phyloP scores from a whole-genome alignment of 2,797 vertebrate genomes.

The Danio aesculapii region DNA sequence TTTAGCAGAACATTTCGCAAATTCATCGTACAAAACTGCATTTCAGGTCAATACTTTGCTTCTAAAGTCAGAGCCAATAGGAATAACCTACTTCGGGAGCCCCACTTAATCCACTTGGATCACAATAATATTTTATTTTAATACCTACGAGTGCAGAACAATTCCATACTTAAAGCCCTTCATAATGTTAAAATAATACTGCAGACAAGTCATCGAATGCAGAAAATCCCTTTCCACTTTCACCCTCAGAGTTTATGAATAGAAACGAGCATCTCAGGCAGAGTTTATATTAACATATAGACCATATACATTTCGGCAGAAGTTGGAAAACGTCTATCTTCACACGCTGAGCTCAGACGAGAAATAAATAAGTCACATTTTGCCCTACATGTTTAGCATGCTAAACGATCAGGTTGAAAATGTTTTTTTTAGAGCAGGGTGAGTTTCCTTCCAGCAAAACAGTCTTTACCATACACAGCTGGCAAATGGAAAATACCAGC shows the following conservation, averaged over 20 bases:
- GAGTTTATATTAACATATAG: slow-evolving; percentile 58
- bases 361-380: slow-evolving; percentile 49
- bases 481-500: slow-evolving; percentile 76
- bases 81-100: neutral
- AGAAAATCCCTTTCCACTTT: neutral
- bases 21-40: neutral
- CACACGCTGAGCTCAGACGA: slow-evolving; percentile 43
- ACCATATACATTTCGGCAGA: slow-evolving; percentile 50
- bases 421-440: slow-evolving; percentile 15
- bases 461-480: slow-evolving; percentile 67
- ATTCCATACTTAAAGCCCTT: neutral
- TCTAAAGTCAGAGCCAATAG: neutral
- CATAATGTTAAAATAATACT: slow-evolving; percentile 37
- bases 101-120: neutral
- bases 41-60: neutral
- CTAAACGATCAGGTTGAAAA: slow-evolving; percentile 27
- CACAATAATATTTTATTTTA: slow-evolving; percentile 16
- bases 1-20: slow-evolving; percentile 13
- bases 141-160: neutral
- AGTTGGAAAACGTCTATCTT: slow-evolving; percentile 51
- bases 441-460: slow-evolving; percentile 56
- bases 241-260: slow-evolving; percentile 24
- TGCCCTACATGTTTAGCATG: slow-evolving; percentile 3
- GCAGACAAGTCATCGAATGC: neutral
- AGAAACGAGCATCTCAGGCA: slow-evolving; percentile 29